Evolutionary conservation across 2,888 invertebrate species (phyloP).

Genomic region (Scaptomyza tumidula): DNA sequence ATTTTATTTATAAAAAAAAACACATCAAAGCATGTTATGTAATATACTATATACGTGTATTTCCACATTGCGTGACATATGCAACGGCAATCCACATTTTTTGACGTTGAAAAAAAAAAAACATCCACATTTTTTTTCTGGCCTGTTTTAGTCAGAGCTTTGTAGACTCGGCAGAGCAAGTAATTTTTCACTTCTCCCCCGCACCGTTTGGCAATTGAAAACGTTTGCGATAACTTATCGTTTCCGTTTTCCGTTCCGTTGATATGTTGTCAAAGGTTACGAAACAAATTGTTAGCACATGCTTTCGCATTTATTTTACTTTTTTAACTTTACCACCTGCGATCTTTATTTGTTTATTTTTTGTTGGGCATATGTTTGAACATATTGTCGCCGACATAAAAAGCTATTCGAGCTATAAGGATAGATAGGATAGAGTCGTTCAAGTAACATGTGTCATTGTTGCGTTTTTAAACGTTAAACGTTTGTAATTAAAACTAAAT

Average conservation of each 20-base stretch:
- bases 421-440: slow-evolving; percentile 24
- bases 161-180: slow-evolving; percentile 13
- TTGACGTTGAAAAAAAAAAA: not conserved
- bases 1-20: not conserved
- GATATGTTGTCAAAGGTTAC: slow-evolving; percentile 58
- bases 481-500: not conserved
- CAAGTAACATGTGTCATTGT: slow-evolving; percentile 14
- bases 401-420: not conserved
- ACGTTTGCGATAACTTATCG: slow-evolving; percentile 37
- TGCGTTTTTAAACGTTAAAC: too few species aligned
- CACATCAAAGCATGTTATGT: not conserved
- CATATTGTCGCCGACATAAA: slow-evolving; percentile 7
- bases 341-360: slow-evolving; percentile 21
- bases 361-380: slow-evolving; percentile 40
- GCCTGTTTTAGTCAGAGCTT: slow-evolving; percentile 1
- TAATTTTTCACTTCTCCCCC: slow-evolving; percentile 23
- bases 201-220: slow-evolving; percentile 37
- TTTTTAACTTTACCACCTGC: slow-evolving; percentile 17
- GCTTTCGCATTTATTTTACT: slow-evolving; percentile 50
- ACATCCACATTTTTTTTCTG: not conserved
- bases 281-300: slow-evolving; percentile 63
- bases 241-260: slow-evolving; percentile 20
- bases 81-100: not conserved
- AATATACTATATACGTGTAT: not conserved
- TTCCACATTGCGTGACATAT: not conserved